A percentile compares a stretch with the other conserved stretches of the same genome.
Conservation (phyloP, 2,888 invertebrate genomes). For the Cetonia aurata region DNA sequence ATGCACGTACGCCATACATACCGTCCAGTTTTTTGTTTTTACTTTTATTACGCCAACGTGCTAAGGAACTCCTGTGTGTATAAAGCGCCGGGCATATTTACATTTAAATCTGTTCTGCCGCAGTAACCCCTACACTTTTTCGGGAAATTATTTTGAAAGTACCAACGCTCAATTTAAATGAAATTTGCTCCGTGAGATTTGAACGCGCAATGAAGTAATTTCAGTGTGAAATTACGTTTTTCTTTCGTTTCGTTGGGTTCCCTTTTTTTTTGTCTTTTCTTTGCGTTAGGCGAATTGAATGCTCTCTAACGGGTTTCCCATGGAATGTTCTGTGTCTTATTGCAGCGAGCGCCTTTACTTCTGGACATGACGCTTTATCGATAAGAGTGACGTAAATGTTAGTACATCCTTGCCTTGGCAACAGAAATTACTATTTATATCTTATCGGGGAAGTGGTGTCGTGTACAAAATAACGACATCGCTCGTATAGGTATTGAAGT, state of each 20-base stretch:
- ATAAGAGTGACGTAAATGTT: neutral
- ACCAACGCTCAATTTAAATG: constrained; percentile 32
- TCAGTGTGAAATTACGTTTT: constrained; percentile 30
- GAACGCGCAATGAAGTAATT: constrained; percentile 14
- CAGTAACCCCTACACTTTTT: neutral
- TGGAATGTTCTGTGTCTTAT: constrained; percentile 24
- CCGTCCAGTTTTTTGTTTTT: neutral
- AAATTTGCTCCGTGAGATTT: constrained; percentile 33
- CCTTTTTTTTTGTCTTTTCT: neutral
- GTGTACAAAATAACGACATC: neutral
- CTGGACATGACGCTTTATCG: neutral
- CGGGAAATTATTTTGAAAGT: constrained; percentile 31
- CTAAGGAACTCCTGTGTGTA: neutral
- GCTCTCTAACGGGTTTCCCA: neutral
- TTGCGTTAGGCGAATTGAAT: neutral
- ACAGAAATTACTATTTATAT: constrained; percentile 13
- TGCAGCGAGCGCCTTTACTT: constrained; percentile 10
- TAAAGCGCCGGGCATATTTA: neutral
- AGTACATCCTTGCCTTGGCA: neutral
- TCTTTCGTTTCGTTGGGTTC: constrained; percentile 6
- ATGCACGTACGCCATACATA: constrained; percentile 5
- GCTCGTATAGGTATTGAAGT: too few species aligned
- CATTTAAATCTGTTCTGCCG: constrained; percentile 6
- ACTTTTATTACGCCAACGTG: neutral
- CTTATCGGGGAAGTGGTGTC: neutral